A percentile compares a stretch with the other conserved stretches of the same genome.
phyloP scores from a whole-genome alignment of 2,888 invertebrate species.

The Hedychridium roseum region DNA sequence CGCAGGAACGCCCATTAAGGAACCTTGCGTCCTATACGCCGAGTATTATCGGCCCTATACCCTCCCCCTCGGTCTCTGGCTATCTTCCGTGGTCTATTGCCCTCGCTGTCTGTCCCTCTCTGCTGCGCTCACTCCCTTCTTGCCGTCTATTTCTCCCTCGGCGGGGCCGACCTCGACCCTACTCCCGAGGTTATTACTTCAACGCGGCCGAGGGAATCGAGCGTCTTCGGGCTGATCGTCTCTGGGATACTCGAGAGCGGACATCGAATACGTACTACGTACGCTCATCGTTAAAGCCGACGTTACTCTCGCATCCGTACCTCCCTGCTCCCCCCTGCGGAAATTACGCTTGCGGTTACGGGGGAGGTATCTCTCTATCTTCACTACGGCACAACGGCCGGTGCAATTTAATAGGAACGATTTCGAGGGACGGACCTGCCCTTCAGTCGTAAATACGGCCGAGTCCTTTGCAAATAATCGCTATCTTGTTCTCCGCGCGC shows the following conservation, averaged over 20 bases:
- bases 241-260: background rate
- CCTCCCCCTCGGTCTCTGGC: conserved; percentile 1
- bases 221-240: background rate
- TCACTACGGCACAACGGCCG: too few species aligned
- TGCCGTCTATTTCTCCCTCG: background rate
- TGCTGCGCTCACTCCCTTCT: background rate
- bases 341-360: too few species aligned
- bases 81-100: conserved; percentile 4
- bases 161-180: conserved; percentile 3
- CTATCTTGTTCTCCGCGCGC: too few species aligned
- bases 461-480: too few species aligned
- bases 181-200: background rate
- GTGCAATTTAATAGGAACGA: too few species aligned
- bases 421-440: too few species aligned
- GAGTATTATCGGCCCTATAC: conserved; percentile 5
- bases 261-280: background rate
- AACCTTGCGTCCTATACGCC: conserved; percentile 8
- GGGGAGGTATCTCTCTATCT: too few species aligned
- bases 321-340: background rate
- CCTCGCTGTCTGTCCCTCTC: background rate
- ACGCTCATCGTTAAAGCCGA: background rate
- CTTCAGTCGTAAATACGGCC: too few species aligned
- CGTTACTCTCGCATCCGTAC: background rate
- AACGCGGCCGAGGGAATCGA: background rate
- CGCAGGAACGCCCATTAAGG: conserved; percentile 33